Conservation (phyloP, 2,113 vertebrate genomes). For the Clarias gariepinus region DNA sequence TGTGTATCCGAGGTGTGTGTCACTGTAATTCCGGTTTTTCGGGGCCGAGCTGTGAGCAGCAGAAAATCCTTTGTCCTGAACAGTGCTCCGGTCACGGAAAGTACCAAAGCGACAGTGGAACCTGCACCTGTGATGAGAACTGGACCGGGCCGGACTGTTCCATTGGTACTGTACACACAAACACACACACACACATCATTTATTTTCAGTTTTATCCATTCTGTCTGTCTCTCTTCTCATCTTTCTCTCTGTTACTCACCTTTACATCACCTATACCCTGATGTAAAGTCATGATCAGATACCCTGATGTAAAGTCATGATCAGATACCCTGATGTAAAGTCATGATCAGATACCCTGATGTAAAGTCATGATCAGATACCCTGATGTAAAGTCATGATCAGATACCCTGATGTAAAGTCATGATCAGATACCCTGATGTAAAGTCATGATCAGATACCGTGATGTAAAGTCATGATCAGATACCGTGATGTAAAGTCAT, state of each 20-base stretch:
- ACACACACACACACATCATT: conserved; percentile 22
- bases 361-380: neutral
- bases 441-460: neutral
- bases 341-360: neutral
- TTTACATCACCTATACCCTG: too few species aligned
- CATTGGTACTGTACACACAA: conserved; percentile 74
- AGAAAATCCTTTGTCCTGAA: conserved; percentile 94
- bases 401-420: neutral
- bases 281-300: neutral
- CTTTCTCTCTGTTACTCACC: neutral
- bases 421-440: neutral
- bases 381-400: neutral
- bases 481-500: neutral
- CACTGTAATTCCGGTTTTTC: conserved; percentile 95
- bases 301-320: neutral
- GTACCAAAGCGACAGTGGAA: conserved; percentile 84
- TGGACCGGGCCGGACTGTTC: conserved; percentile 97
- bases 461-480: neutral
- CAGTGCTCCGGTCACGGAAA: conserved; percentile 97
- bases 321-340: neutral
- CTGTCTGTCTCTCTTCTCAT: too few species aligned
- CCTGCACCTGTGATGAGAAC: conserved; percentile 89
- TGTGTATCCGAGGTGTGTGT: conserved; percentile 94
- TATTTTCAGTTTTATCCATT: neutral
- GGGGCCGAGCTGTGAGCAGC: conserved; percentile 88